phyloP scores from a whole-genome alignment of 2,113 vertebrate genomes.

The Lonchura striata region DNA sequence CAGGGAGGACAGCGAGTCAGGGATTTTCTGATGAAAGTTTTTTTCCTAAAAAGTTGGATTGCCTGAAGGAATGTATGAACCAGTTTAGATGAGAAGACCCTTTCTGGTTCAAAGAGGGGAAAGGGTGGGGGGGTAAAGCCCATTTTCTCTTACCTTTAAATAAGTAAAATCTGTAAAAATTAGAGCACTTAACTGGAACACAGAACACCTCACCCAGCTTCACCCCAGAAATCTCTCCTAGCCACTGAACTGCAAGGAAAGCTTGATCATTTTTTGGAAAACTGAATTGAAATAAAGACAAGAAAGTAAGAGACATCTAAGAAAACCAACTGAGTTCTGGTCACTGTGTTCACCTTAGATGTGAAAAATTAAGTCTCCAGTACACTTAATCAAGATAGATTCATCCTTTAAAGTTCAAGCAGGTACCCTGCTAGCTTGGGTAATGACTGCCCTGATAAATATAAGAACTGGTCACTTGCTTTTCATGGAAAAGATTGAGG shows the following conservation, averaged over 20 bases:
- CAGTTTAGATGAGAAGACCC: slow-evolving; percentile 51
- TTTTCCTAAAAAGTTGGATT: slow-evolving; percentile 29
- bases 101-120: not conserved
- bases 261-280: accelerated
- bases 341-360: not conserved
- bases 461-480: not conserved
- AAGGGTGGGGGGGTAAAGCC: not conserved
- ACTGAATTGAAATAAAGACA: not conserved
- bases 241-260: not conserved
- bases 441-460: not conserved
- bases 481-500: not conserved
- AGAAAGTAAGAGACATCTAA: not conserved
- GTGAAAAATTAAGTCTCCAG: not conserved
- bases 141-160: not conserved
- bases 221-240: not conserved
- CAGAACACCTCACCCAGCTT: not conserved
- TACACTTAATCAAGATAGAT: not conserved
- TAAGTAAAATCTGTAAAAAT: slow-evolving; percentile 18
- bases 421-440: not conserved
- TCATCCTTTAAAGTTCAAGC: not conserved
- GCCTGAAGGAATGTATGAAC: slow-evolving; percentile 49
- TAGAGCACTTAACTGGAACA: slow-evolving; percentile 22
- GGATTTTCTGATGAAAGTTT: slow-evolving; percentile 43
- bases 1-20: not conserved
- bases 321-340: not conserved